Percentiles rank a stretch among this genome's conserved stretches.
Conservation (phyloP, 2,797 vertebrate species). For the Taeniopygia guttata region DNA sequence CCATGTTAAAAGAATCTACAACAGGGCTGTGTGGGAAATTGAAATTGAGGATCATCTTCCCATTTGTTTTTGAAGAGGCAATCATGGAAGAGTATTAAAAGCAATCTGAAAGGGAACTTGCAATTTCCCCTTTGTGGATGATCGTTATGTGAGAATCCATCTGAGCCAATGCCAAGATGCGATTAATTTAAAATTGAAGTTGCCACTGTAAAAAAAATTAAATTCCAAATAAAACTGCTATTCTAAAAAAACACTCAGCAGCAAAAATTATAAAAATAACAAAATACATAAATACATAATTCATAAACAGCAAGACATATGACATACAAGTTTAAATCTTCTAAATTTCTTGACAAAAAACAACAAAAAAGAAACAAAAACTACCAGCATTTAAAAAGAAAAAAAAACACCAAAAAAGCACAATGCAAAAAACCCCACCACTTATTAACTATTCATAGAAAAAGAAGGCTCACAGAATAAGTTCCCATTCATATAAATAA, state of each 20-base stretch:
- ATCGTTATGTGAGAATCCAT: not conserved
- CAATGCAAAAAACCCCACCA: not conserved
- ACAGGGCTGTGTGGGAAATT: not conserved
- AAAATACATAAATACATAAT: not conserved
- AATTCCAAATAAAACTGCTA: not conserved
- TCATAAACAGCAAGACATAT: not conserved
- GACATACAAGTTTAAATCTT: not conserved
- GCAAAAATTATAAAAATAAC: not conserved
- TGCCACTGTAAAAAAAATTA: not conserved
- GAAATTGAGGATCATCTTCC: not conserved
- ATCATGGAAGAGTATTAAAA: not conserved
- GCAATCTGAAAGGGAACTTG: not conserved
- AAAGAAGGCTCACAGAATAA: not conserved
- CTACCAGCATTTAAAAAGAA: not conserved
- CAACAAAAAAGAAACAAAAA: not conserved
- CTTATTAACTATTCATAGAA: not conserved
- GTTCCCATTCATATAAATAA: not conserved
- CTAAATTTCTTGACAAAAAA: not conserved
- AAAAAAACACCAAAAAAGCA: not conserved
- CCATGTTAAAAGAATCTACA: not conserved
- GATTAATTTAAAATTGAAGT: not conserved
- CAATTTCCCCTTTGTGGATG: not conserved
- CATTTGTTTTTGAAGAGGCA: conserved; percentile 1
- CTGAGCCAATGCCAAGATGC: not conserved
- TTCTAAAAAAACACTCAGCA: not conserved